Conservation (phyloP, 2,888 invertebrate species). For the Andrena bucephala region DNA sequence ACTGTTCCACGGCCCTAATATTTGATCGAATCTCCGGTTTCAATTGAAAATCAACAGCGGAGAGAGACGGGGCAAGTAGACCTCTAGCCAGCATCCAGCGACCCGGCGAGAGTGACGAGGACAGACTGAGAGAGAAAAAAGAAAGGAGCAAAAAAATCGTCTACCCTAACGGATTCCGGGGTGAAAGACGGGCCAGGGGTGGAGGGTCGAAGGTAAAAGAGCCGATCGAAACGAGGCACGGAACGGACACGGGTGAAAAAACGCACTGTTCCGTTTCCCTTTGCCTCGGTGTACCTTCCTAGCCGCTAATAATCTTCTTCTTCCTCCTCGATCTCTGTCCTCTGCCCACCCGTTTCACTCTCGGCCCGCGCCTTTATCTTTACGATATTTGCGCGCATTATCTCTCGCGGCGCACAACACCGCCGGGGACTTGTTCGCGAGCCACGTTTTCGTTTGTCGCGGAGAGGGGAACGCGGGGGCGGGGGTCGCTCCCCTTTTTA, state of each 20-base stretch:
- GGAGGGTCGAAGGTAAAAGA: slow-evolving; percentile 66
- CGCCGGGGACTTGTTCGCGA: slow-evolving; percentile 65
- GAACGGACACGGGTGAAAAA: slow-evolving; percentile 52
- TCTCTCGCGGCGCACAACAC: slow-evolving; percentile 77
- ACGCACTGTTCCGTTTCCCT: slow-evolving; percentile 72
- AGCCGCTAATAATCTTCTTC: slow-evolving; percentile 2
- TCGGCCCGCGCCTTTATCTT: slow-evolving; percentile 78
- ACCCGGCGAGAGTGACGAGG: slow-evolving; percentile 56
- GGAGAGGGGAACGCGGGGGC: slow-evolving; percentile 32
- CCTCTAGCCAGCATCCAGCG: slow-evolving; percentile 11
- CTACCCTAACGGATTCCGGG: slow-evolving; percentile 82
- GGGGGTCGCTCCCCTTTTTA: slow-evolving; percentile 46
- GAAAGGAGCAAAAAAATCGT: slow-evolving; percentile 71
- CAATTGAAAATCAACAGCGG: slow-evolving; percentile 84
- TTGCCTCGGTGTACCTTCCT: slow-evolving; percentile 35
- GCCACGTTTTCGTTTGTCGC: slow-evolving; percentile 54
- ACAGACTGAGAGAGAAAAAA: slow-evolving; percentile 42
- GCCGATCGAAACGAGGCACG: slow-evolving; percentile 44
- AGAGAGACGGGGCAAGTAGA: slow-evolving; percentile 50
- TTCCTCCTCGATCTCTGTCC: slow-evolving; percentile 10
- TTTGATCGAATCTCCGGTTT: slow-evolving; percentile 84
- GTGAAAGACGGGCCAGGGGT: slow-evolving; percentile 67
- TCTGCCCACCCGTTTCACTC: slow-evolving; percentile 30
- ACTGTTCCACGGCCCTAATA: slow-evolving; percentile 79
- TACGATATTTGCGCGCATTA: slow-evolving; percentile 84